Evolutionary conservation across 2,113 vertebrate genomes (phyloP), one percentile per base, ranked within the genome.

Genomic region (Muscicapa adusta): DNA sequence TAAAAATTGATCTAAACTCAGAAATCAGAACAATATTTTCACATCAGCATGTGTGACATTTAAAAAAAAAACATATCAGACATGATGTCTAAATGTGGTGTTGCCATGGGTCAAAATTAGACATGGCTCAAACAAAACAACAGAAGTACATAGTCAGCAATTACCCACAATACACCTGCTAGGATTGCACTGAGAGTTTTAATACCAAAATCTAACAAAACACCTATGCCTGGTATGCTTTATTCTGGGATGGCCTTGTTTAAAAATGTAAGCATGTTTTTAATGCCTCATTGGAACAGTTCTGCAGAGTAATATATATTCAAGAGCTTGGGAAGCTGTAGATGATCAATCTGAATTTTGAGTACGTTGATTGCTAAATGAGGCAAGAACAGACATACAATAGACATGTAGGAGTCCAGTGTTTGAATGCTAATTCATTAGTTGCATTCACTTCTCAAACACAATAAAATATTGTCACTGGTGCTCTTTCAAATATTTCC

Each of bases 401-500:
- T 3, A 71, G 72, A 63, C 40, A 57, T 18, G 31, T 6, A 51
- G 33, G 18, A 78, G 48, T 42, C 62, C 62, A 38, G 54, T 38
- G 66, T 57, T 29, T 81, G 47, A 89, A 87, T 82, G 26, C 48
- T 85, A 72, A 91, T 56, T 77, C 73, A 63, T n/a, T 75, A 85
- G 28, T 65, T 81, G 53, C 40, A 85, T 58, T 77, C 3, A 48
- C 56, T 94, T 77, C 65, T 77, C 61, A 85, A 77, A 84, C 36
- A 79, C 14, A 78, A 22, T 61, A 74, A 75, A 92, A 92, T 65
- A 67, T 29, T 87, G 70, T 28, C 67, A 62, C 8, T 28, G 7
- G 9, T 87, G 51, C 10, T 23, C 54, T 73, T 91, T 78, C 58
- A 80, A 78, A 38, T 43, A 78, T 74, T 92, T 66, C n/a, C 56